These are phyloP conservation scores for Arbacia lixula DNA, from an alignment of 53 echinoderm and acorn worm genomes.

Conservation along the genomic window DNA sequence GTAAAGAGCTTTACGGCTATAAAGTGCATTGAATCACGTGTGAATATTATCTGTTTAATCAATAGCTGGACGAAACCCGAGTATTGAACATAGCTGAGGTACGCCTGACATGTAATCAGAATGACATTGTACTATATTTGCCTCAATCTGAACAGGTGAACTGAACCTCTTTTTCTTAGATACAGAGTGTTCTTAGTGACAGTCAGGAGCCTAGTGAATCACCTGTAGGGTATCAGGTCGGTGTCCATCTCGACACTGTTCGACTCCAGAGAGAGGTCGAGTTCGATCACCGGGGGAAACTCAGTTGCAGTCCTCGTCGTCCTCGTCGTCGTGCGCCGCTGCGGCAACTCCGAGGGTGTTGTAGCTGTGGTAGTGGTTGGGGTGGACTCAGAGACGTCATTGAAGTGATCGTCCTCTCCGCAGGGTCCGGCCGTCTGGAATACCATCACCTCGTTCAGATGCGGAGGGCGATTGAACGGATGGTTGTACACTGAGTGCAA, in stretches of 20 bases:
- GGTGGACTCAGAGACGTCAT: not conserved
- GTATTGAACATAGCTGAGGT: too few species aligned
- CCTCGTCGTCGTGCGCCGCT: not conserved
- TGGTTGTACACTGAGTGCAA: constrained; percentile 3
- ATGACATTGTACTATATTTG: too few species aligned
- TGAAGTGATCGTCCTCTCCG: not conserved
- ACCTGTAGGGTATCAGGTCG: constrained; percentile 39
- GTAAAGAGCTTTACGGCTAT: too few species aligned
- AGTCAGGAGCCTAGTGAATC: too few species aligned
- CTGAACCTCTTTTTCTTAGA: too few species aligned
- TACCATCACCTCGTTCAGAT: constrained; percentile 25
- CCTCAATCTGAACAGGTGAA: too few species aligned
- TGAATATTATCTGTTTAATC: too few species aligned
- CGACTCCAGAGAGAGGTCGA: constrained; percentile 15
- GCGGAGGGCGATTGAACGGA: constrained; percentile 37
- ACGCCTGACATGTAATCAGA: too few species aligned
- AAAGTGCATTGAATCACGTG: not conserved
- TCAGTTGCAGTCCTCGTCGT: not conserved
- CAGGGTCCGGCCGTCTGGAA: constrained; percentile 11
- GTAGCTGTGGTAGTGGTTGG: not conserved
- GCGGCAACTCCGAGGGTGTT: not conserved
- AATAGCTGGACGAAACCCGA: too few species aligned
- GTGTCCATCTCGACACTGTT: constrained; percentile 16
- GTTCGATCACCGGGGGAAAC: not conserved
- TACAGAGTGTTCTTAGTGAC: too few species aligned